phyloP scores from a whole-genome alignment of 2,113 vertebrate species.

The Sardina pilchardus region DNA sequence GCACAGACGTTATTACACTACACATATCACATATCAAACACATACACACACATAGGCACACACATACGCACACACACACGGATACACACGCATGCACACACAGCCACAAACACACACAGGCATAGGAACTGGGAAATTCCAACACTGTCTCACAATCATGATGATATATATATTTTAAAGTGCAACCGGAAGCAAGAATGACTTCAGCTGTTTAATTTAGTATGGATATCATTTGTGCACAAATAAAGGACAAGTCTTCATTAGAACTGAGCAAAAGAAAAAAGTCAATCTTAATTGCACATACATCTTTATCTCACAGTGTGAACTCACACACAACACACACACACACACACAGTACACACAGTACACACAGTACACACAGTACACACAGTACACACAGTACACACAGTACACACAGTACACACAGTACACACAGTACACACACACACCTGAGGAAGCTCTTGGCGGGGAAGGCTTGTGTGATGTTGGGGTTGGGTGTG shows the following conservation, averaged over 20 bases:
- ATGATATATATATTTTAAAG: background rate
- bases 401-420: background rate
- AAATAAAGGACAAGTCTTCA: background rate
- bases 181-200: background rate
- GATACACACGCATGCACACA: too few relatives aligned
- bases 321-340: background rate
- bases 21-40: background rate
- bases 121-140: background rate
- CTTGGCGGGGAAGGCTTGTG: slow-evolving; percentile 80
- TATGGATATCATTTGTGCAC: background rate
- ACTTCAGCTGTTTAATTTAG: background rate
- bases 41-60: too few relatives aligned
- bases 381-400: background rate
- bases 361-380: background rate
- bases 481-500: slow-evolving; percentile 87
- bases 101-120: slow-evolving; percentile 25
- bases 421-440: background rate
- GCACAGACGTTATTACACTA: background rate
- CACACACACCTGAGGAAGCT: slow-evolving; percentile 84
- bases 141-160: background rate
- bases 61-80: slow-evolving; percentile 23
- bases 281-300: background rate
- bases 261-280: background rate
- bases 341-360: background rate
- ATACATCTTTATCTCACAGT: too few relatives aligned